Evolutionary conservation across 2,113 vertebrate species (phyloP), one percentile per base, ranked within the genome.

Genomic region (Toxotes chatareus): DNA sequence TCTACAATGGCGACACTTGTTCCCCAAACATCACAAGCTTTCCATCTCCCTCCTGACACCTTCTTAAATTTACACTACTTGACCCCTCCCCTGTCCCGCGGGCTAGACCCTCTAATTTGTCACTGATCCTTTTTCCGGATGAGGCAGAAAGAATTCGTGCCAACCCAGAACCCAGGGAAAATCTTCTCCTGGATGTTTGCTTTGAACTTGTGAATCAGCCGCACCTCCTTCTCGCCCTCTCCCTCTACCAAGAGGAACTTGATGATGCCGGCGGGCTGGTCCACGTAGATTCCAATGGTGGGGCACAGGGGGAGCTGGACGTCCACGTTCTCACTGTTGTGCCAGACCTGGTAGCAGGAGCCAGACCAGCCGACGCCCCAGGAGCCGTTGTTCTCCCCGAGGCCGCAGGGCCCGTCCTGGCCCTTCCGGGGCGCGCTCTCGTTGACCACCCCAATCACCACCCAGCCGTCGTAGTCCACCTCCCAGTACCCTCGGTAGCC

Each of bases 331-430:
- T 93, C 94, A 0, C 89, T 63, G 27, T 94, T 88, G 91, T 95
- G 93, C 95, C 95, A 96, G 17, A 90, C 90, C 13, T 95, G 94
- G 90, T 92, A 96, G 89, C 83, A 86, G 80, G 94, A 92, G 4
- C 95, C 94, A 0, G 91, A 92, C 94, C 94, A 95, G 83, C 95
- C 95, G 1, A 70, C 71, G 1, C 93, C 95, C 95, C 95, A 96
- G 47, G 95, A 96, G 62, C 14, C 8, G 23, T 10, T 38, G 79
- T 95, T 96, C 80, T 96, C 95, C 1, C 95, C 95, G 1, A 96
- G 80, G 49, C 95, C 94, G 5, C 93, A 93, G 7, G 86, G 7
- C 0, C 92, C 93, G 0, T 94, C 93, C 76, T 89, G 76, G 36
- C 1, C 49, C 60, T 93, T 96, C 19, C 94, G 68, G 4, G 91